These are phyloP conservation scores for Dasypus novemcinctus DNA, from an alignment of 2,113 vertebrate species.

Conservation along the genomic window DNA sequence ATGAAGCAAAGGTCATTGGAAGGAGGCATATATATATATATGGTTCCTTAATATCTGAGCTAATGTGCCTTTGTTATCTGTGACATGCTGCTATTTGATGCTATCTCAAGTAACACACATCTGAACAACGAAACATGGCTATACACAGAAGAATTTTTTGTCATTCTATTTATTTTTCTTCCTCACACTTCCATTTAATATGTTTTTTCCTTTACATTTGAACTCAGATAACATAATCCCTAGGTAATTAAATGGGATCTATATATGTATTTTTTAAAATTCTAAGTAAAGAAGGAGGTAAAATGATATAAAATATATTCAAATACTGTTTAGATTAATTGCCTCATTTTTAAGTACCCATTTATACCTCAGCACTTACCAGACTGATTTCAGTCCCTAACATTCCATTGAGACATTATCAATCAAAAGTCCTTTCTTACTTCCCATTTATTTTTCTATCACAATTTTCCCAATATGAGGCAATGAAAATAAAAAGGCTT, in stretches of 20 bases:
- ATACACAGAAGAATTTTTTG: background rate
- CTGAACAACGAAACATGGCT: background rate
- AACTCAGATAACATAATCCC: background rate
- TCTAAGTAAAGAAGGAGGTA: background rate
- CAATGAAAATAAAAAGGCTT: conserved; percentile 14
- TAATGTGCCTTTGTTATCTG: background rate
- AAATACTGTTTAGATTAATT: background rate
- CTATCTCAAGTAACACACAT: background rate
- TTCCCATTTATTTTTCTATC: background rate
- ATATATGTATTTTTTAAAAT: background rate
- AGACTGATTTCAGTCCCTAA: background rate
- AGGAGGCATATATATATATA: background rate
- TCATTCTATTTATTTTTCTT: background rate
- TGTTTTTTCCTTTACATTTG: background rate
- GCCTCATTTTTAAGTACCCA: background rate
- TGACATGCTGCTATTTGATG: background rate
- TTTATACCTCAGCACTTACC: background rate
- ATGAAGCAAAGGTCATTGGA: conserved; percentile 32
- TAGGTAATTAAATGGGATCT: background rate
- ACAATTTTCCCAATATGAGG: background rate
- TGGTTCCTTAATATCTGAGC: background rate
- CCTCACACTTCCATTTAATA: background rate
- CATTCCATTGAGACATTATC: background rate
- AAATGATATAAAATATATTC: conserved; percentile 2
- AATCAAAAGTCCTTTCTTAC: background rate